A percentile compares a stretch with the other conserved stretches of the same genome.
phyloP scores from a whole-genome alignment of 2,113 vertebrate species.

The Leucopternis melanops region DNA sequence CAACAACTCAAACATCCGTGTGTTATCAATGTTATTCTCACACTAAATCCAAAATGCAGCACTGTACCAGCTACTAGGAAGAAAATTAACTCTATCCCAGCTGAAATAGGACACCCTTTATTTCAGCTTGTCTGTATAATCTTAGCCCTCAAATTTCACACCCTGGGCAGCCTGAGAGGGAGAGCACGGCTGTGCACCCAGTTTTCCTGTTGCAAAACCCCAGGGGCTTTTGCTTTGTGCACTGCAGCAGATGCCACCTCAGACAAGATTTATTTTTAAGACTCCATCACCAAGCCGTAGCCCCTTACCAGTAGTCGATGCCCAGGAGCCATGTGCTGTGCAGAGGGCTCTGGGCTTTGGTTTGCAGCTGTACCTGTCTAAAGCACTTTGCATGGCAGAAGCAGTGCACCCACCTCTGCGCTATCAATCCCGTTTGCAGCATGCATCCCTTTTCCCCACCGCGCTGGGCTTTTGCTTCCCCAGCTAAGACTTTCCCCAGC shows the following conservation, averaged over 20 bases:
- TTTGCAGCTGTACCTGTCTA: neutral
- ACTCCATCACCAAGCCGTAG: neutral
- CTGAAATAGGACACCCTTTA: neutral
- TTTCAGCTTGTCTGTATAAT: neutral
- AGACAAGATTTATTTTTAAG: neutral
- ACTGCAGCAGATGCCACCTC: neutral
- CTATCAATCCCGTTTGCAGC: neutral
- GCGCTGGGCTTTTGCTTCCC: neutral
- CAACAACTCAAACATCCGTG: too few relatives aligned
- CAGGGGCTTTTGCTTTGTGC: neutral
- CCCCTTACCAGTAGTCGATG: neutral
- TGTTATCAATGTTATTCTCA: too few relatives aligned
- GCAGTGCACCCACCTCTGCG: accelerated
- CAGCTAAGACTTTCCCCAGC: neutral
- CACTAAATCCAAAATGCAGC: too few relatives aligned
- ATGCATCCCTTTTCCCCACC: neutral
- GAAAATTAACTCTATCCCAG: too few relatives aligned
- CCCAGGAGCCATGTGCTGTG: neutral
- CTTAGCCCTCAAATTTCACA: neutral
- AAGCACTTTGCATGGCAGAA: neutral
- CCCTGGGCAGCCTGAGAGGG: too few relatives aligned
- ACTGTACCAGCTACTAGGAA: too few relatives aligned
- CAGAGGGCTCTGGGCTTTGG: neutral
- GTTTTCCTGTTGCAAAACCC: neutral
- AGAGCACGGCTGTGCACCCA: neutral